Percentiles rank a stretch among this genome's conserved stretches.
phyloP scores from a whole-genome alignment of 2,888 invertebrate genomes.

The Oeneis ivallda region DNA sequence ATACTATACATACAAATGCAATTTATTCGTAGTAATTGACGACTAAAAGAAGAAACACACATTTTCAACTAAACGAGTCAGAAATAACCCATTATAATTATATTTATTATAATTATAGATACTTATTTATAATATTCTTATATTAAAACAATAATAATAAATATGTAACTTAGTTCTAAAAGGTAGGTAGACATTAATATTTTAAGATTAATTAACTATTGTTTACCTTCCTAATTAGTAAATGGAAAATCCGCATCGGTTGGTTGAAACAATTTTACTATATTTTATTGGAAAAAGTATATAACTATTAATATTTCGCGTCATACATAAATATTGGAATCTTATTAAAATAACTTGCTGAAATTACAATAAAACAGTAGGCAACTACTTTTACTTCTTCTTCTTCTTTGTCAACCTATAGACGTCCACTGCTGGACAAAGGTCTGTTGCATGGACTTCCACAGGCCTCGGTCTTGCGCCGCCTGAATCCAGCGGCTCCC shows the following conservation, averaged over 20 bases:
- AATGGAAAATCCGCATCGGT: constrained; percentile 7
- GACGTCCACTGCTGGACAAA: too few relatives aligned
- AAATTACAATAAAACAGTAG: not conserved
- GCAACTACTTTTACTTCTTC: too few relatives aligned
- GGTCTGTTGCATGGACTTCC: too few relatives aligned
- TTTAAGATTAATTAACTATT: not conserved
- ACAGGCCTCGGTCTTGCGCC: too few relatives aligned
- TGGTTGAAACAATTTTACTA: not conserved
- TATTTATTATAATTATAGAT: too few relatives aligned
- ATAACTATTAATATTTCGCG: not conserved
- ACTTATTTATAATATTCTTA: not conserved
- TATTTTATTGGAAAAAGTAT: constrained; percentile 1
- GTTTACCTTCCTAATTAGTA: not conserved
- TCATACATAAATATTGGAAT: not conserved
- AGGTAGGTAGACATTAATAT: not conserved
- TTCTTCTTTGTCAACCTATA: too few relatives aligned
- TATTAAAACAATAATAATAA: not conserved
- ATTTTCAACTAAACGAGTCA: not conserved
- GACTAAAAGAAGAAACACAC: not conserved
- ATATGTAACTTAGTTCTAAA: too few relatives aligned
- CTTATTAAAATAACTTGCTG: not conserved
- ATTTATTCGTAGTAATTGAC: constrained; percentile 3
- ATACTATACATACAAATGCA: not conserved
- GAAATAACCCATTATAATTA: not conserved
- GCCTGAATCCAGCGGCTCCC: too few relatives aligned